Conservation (phyloP, 2,888 invertebrate genomes). For the Ectropis crepuscularia region DNA sequence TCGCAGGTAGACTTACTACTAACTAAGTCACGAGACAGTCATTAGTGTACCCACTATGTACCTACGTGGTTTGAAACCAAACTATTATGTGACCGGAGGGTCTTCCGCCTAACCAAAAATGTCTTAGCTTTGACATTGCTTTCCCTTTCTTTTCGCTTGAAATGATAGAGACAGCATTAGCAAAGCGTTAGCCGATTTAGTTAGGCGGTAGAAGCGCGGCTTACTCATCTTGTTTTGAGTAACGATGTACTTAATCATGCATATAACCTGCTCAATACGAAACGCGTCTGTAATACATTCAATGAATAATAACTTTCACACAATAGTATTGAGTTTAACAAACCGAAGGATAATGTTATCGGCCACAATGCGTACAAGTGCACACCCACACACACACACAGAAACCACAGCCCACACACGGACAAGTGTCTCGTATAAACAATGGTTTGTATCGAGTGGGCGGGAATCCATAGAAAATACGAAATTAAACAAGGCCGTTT, state of each 20-base stretch:
- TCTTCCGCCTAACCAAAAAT: too few relatives aligned
- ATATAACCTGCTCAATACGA: conserved; percentile 7
- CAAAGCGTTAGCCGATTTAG: too few relatives aligned
- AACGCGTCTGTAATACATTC: conserved; percentile 22
- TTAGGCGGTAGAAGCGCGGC: too few relatives aligned
- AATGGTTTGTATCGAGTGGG: conserved; percentile 16
- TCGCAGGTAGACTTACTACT: too few relatives aligned
- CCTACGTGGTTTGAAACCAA: too few relatives aligned
- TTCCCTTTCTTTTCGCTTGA: too few relatives aligned
- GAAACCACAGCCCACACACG: neutral
- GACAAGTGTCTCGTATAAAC: conserved; percentile 3
- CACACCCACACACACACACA: conserved; percentile 11
- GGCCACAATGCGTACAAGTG: conserved; percentile 2
- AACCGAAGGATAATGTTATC: conserved; percentile 17
- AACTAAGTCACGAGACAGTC: too few relatives aligned
- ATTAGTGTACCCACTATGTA: too few relatives aligned
- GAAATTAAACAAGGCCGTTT: conserved; percentile 51
- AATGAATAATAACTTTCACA: conserved; percentile 29
- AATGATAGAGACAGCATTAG: too few relatives aligned
- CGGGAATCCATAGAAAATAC: conserved; percentile 36
- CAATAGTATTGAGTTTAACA: conserved; percentile 26
- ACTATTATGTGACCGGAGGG: too few relatives aligned
- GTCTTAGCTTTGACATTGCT: too few relatives aligned
- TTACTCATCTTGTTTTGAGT: neutral
- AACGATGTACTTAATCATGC: neutral